Base-by-base conservation (phyloP, 1,140 invertebrate genomes). In the Euborellia annulipes region DNA sequence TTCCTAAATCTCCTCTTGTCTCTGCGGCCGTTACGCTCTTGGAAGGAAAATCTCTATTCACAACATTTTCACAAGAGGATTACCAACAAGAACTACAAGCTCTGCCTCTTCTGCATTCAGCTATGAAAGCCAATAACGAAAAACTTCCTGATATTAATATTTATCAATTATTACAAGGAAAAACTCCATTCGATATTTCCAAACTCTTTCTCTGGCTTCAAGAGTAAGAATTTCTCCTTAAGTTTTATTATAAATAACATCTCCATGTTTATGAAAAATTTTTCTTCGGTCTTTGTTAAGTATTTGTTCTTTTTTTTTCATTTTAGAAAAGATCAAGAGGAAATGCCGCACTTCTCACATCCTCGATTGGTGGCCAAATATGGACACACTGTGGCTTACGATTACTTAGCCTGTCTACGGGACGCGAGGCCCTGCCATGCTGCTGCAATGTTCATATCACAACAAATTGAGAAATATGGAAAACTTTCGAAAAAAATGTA, bases 381-480 rank as follows among this genome's bases (percentile, higher is more conserved):
- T 58, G 74, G 72, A 13, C 69, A 75, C 55, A 65, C 69, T 19
- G 73, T 76, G 45, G 68, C 69, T 54, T 55, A 78, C 22, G 75
- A 68, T 50, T 78, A 73, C 45, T 59, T 69, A 18, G 72, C 76
- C 60, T 79, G 76, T 61, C 57, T 80, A 21, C 76, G 72, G 50
- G 71, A 78, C 60, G 69, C 67, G 36, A 64, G 77, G 21, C 75
- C 76, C 11, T 71, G 69, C 53, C 75, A 75, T 59, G 76, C 76
- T 13, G 65, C 50, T 4, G 42, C 54, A 44, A 52, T 52, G 19
- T 54, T 63, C 23, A 46, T 52, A 27, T 39, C 51, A n/a, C 41
- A 51, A 16, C 54, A 57, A 47, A 43, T 48, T 7, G 60, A 61
- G 47, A 39, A 50, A 23, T 21, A 51, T 17, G 47, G 42, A 42